Evolutionary conservation across 2,113 vertebrate species (phyloP).

Genomic region (Apodemus speciosus): DNA sequence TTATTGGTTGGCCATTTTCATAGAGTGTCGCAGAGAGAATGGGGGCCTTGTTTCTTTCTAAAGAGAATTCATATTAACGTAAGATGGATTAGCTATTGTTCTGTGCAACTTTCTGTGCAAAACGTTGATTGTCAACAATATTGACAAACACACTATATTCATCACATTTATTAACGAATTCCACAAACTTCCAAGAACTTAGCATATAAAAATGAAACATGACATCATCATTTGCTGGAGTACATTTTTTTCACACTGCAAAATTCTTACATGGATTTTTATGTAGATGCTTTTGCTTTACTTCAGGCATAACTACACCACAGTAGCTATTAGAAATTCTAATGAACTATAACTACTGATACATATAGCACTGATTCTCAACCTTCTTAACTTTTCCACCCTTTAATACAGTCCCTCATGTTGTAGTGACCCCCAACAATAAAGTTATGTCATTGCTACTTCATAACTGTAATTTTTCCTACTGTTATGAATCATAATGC

Average conservation of each 20-base stretch:
- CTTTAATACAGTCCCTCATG: not conserved
- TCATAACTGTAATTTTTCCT: not conserved
- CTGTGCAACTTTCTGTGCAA: not conserved
- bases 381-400: not conserved
- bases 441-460: not conserved
- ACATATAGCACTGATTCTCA: not conserved
- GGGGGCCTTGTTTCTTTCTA: not conserved
- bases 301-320: not conserved
- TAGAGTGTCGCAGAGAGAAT: not conserved
- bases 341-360: not conserved
- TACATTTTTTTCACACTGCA: not conserved
- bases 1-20: not conserved
- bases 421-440: not conserved
- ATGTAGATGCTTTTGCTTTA: not conserved
- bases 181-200: not conserved
- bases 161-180: not conserved
- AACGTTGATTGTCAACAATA: not conserved
- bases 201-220: not conserved
- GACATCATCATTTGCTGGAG: not conserved
- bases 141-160: not conserved
- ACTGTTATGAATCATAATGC: not conserved
- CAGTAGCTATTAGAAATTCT: not conserved
- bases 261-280: not conserved
- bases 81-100: not conserved
- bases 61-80: not conserved